Percentiles rank a stretch among this genome's conserved stretches.
These are phyloP conservation scores for Cyanoderma ruficeps DNA, from an alignment of 2,113 vertebrate species.

Conservation along the genomic window DNA sequence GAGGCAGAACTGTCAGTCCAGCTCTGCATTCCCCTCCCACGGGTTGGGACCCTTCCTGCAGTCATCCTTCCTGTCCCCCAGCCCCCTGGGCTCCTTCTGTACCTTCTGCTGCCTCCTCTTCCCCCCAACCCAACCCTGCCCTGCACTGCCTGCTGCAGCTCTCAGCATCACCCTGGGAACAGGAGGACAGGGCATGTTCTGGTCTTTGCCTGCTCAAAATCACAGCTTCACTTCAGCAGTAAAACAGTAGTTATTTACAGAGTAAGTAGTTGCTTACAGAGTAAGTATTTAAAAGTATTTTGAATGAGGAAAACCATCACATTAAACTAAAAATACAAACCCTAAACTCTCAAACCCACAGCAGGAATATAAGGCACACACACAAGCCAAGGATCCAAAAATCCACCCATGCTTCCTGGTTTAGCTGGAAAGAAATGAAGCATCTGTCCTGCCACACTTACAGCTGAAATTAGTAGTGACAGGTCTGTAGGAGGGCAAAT, in stretches of 20 bases:
- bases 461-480: not conserved
- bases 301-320: not conserved
- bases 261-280: too few relatives aligned
- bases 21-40: not conserved
- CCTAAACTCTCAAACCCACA: not conserved
- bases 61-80: not conserved
- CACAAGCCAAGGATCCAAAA: not conserved
- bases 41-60: not conserved
- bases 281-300: not conserved
- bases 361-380: accelerated
- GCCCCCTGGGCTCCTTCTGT: not conserved
- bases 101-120: not conserved
- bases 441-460: not conserved
- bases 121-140: too few relatives aligned
- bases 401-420: not conserved
- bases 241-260: not conserved
- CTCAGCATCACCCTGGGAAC: not conserved
- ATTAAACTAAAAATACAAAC: not conserved
- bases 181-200: not conserved
- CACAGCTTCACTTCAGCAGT: not conserved
- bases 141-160: not conserved
- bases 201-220: not conserved
- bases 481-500: not conserved
- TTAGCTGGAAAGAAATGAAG: not conserved
- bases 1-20: not conserved